Percentiles rank a stretch among this genome's conserved stretches.
phyloP scores from a whole-genome alignment of 1,140 invertebrate species.

The Whitmania pigra region DNA sequence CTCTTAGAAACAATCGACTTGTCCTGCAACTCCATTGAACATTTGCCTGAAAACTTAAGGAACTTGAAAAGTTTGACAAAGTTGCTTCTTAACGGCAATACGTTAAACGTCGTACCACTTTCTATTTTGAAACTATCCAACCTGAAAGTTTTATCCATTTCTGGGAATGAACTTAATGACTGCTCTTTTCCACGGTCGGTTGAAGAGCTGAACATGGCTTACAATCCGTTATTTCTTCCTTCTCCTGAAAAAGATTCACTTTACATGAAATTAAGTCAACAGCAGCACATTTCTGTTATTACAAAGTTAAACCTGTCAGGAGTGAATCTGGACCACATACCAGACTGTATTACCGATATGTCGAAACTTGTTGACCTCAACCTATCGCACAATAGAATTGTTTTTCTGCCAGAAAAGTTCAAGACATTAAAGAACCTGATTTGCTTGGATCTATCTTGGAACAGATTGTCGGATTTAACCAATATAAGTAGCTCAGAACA shows the following conservation, averaged over 20 bases:
- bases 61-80: slow-evolving; percentile 34
- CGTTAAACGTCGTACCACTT: slow-evolving; percentile 34
- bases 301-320: background rate
- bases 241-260: background rate
- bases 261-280: no score
- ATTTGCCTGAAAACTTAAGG: slow-evolving; percentile 32
- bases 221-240: slow-evolving; percentile 26
- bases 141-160: slow-evolving; percentile 30
- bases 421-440: slow-evolving; percentile 13
- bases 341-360: background rate
- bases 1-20: slow-evolving; percentile 33
- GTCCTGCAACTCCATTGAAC: slow-evolving; percentile 33
- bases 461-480: slow-evolving; percentile 5
- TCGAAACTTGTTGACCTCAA: slow-evolving; percentile 30
- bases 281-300: background rate
- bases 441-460: slow-evolving; percentile 10
- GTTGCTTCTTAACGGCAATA: slow-evolving; percentile 34
- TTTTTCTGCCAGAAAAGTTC: slow-evolving; percentile 21
- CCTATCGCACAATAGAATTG: slow-evolving; percentile 32
- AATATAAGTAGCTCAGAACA: slow-evolving; percentile 3
- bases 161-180: slow-evolving; percentile 34
- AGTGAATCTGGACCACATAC: background rate
- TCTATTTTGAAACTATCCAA: slow-evolving; percentile 35
- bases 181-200: slow-evolving; percentile 32
- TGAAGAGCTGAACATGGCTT: slow-evolving; percentile 32